phyloP scores from a whole-genome alignment of 2,888 invertebrate genomes.

The Magallana nippona region DNA sequence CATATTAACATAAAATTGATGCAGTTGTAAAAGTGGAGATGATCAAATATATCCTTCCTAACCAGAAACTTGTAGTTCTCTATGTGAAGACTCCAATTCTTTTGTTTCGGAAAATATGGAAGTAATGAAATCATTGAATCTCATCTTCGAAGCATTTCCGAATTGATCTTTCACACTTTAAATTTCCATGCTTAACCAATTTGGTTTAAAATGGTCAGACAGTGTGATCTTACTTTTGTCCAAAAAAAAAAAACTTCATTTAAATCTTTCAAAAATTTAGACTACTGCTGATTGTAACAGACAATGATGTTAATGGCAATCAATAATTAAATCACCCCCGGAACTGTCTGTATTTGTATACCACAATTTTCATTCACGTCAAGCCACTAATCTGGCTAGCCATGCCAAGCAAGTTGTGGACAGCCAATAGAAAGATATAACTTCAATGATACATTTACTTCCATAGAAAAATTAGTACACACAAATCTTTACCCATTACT shows the following conservation, averaged over 20 bases:
- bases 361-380: slow-evolving; percentile 32
- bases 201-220: slow-evolving; percentile 26
- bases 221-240: neutral
- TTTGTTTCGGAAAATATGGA: slow-evolving; percentile 22
- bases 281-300: neutral
- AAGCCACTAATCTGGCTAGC: slow-evolving; percentile 4
- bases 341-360: neutral
- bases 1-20: neutral
- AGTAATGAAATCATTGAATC: neutral
- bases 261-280: neutral
- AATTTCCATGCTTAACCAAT: neutral
- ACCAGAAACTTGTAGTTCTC: neutral
- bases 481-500: no score
- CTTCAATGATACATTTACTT: no score
- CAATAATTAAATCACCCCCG: slow-evolving; percentile 16
- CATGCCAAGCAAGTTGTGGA: slow-evolving; percentile 29
- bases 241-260: neutral
- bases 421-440: no score
- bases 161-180: neutral
- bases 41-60: neutral
- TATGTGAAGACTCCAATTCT: no score
- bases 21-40: neutral
- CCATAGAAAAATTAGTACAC: no score
- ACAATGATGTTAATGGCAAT: neutral
- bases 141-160: slow-evolving; percentile 16